phyloP scores from a whole-genome alignment of 2,888 invertebrate genomes.

The Cephus sareptanus region DNA sequence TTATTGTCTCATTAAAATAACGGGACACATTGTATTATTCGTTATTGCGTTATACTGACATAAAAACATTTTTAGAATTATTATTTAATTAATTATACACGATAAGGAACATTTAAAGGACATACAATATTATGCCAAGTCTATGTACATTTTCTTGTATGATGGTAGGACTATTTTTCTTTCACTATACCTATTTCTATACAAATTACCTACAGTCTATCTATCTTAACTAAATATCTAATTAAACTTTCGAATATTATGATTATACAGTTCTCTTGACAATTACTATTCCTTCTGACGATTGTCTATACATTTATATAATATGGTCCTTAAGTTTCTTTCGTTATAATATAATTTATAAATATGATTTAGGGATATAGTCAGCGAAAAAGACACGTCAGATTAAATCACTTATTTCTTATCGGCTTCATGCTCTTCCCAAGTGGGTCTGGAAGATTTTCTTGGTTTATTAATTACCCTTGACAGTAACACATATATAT shows the following conservation, averaged over 20 bases:
- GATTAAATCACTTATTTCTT: constrained; percentile 17
- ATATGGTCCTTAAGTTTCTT: constrained; percentile 39
- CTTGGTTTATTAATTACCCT: background rate
- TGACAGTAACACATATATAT: background rate
- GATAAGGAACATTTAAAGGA: constrained; percentile 31
- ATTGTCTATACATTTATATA: constrained; percentile 45
- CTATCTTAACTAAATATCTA: background rate
- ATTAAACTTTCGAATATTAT: background rate
- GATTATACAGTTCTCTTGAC: background rate
- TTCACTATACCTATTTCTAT: constrained; percentile 7
- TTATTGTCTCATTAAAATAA: constrained; percentile 34
- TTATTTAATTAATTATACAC: background rate
- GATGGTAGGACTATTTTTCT: constrained; percentile 23
- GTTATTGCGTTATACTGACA: constrained; percentile 31
- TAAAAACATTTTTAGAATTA: constrained; percentile 21
- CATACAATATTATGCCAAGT: constrained; percentile 39
- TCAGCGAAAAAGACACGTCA: constrained; percentile 27
- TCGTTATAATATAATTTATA: constrained; percentile 3
- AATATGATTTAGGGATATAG: constrained; percentile 14
- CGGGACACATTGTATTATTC: constrained; percentile 28
- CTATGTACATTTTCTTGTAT: constrained; percentile 43
- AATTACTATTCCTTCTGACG: constrained; percentile 27
- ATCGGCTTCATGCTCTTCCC: background rate
- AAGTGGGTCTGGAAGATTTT: background rate
- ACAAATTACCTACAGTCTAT: background rate